Evolutionary conservation across 1,140 invertebrate species (phyloP).

Genomic region (Globodera ellingtonae): DNA sequence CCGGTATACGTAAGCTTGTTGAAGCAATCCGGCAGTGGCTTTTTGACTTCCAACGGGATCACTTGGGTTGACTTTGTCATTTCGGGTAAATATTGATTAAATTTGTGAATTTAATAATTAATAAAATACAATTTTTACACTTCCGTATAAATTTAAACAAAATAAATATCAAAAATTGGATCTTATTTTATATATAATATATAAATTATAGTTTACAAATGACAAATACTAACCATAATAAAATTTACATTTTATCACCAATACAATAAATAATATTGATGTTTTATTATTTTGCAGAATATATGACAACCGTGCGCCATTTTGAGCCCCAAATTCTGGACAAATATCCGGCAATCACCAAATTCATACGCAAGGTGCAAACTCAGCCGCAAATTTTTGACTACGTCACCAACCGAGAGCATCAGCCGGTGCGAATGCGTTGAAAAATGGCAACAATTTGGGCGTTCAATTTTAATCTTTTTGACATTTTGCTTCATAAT

Average conservation of each 20-base stretch:
- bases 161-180: no score
- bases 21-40: constrained; percentile 38
- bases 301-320: constrained; percentile 38
- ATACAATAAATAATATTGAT: not conserved
- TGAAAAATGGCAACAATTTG: not conserved
- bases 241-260: not conserved
- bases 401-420: constrained; percentile 35
- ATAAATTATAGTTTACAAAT: no score
- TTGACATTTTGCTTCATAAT: not conserved
- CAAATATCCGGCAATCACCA: constrained; percentile 37
- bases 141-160: no score
- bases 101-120: not conserved
- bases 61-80: constrained; percentile 41
- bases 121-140: constrained; percentile 10
- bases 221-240: no score
- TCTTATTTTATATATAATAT: no score
- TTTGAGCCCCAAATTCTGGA: constrained; percentile 40
- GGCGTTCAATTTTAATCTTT: not conserved
- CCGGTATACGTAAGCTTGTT: constrained; percentile 37
- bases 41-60: constrained; percentile 31
- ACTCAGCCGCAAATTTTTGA: constrained; percentile 37
- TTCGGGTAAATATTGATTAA: constrained; percentile 4
- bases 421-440: constrained; percentile 26
- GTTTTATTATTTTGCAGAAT: constrained; percentile 12
- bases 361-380: constrained; percentile 38